These are phyloP conservation scores for Hypotaenidia philippensis DNA, from an alignment of 2,797 vertebrate species.

Conservation along the genomic window DNA sequence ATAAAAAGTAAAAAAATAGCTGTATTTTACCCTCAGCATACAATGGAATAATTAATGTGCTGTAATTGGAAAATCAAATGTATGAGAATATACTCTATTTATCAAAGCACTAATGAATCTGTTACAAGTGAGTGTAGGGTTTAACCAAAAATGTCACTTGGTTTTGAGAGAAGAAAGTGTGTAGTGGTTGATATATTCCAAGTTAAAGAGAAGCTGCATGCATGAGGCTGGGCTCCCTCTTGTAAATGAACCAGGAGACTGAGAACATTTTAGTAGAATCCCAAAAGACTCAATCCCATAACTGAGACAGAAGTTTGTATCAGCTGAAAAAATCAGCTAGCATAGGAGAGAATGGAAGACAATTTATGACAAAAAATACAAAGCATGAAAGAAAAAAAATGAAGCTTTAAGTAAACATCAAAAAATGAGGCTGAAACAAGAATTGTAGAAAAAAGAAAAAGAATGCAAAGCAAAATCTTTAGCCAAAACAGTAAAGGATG, in stretches of 20 bases:
- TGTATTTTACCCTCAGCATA: conserved; percentile 32
- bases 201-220: not conserved
- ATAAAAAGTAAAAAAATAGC: not conserved
- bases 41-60: not conserved
- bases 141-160: not conserved
- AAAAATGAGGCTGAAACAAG: not conserved
- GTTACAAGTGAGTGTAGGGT: conserved; percentile 34
- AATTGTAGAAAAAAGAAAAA: not conserved
- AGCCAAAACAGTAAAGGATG: not conserved
- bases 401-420: not conserved
- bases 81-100: conserved; percentile 39
- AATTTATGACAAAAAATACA: not conserved
- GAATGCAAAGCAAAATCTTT: not conserved
- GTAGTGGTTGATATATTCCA: not conserved
- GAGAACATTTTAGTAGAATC: not conserved
- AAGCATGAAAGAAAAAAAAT: not conserved
- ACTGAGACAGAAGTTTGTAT: not conserved
- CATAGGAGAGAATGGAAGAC: not conserved
- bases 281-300: not conserved
- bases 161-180: not conserved
- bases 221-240: not conserved
- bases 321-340: not conserved
- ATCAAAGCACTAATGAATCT: not conserved
- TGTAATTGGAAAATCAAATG: conserved; percentile 32
- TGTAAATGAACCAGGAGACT: not conserved